Conservation (phyloP, 1,140 invertebrate genomes). For the Nomia melanderi region DNA sequence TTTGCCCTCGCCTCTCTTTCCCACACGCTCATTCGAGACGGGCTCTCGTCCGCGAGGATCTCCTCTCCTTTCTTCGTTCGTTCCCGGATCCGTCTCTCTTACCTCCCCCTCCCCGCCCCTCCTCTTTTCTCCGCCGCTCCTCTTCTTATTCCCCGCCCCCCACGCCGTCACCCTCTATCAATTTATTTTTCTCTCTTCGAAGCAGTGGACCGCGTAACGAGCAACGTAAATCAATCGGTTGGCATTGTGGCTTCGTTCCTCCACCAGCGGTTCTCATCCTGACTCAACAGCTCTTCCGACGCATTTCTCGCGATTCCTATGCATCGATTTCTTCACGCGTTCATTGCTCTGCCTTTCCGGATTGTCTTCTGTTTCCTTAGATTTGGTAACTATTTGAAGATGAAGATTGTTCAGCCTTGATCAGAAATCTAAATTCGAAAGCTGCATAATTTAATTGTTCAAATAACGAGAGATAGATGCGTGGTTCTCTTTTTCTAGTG, state of each 20-base stretch:
- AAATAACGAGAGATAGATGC: too few relatives aligned
- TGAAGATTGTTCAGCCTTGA: too few relatives aligned
- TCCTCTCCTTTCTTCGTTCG: not conserved
- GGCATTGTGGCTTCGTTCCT: conserved; percentile 77
- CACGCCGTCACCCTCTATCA: conserved; percentile 71
- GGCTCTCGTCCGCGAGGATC: conserved; percentile 17
- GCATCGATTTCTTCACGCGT: not conserved
- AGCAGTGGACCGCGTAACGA: conserved; percentile 80
- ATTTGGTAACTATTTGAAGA: too few relatives aligned
- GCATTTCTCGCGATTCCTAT: not conserved
- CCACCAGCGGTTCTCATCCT: conserved; percentile 58
- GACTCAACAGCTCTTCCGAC: not conserved
- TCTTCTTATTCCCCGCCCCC: conserved; percentile 1
- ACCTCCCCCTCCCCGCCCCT: conserved; percentile 3
- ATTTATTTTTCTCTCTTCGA: conserved; percentile 79
- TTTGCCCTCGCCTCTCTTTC: conserved; percentile 1
- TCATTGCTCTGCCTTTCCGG: too few relatives aligned
- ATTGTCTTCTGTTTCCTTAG: too few relatives aligned
- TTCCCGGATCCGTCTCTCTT: conserved; percentile 25
- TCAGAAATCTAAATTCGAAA: too few relatives aligned
- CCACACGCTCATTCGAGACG: conserved; percentile 22
- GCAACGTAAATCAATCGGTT: conserved; percentile 81
- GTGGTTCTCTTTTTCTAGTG: too few relatives aligned
- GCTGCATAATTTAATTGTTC: too few relatives aligned
- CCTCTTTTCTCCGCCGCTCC: conserved; percentile 15